Conservation (phyloP, 1,140 invertebrate genomes). For the Cydia amplana region DNA sequence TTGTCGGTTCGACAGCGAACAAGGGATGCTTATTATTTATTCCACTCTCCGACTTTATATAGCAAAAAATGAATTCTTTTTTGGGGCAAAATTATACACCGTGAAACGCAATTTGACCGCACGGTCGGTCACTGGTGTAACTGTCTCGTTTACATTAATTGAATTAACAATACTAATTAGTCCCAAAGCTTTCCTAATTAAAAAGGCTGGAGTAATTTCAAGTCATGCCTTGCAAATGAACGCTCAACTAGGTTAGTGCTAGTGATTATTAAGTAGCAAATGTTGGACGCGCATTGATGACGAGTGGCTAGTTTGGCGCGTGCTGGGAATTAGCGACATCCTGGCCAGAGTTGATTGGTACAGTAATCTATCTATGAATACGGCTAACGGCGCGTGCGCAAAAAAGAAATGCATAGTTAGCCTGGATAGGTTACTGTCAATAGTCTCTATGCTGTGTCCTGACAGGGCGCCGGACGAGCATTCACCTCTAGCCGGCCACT, state of each 20-base stretch:
- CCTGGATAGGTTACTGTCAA: neutral
- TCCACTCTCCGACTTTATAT: slow-evolving; percentile 13
- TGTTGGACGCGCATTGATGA: slow-evolving; percentile 34
- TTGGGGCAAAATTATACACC: slow-evolving; percentile 28
- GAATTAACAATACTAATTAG: slow-evolving; percentile 37
- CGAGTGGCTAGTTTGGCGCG: slow-evolving; percentile 44
- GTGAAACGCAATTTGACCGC: slow-evolving; percentile 22
- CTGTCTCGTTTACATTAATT: slow-evolving; percentile 31
- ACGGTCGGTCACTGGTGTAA: too few relatives aligned
- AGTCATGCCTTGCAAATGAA: slow-evolving; percentile 39
- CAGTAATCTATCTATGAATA: neutral
- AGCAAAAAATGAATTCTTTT: slow-evolving; percentile 3
- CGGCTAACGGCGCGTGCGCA: neutral
- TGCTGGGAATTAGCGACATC: slow-evolving; percentile 71
- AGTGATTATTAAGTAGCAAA: slow-evolving; percentile 36
- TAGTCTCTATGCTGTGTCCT: neutral
- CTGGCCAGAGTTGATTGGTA: slow-evolving; percentile 36
- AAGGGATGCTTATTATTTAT: slow-evolving; percentile 26
- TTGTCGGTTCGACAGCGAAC: slow-evolving; percentile 12
- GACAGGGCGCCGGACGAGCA: slow-evolving; percentile 60
- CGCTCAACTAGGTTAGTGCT: slow-evolving; percentile 33
- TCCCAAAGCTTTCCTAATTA: slow-evolving; percentile 36
- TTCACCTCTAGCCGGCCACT: slow-evolving; percentile 51
- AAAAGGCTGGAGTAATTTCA: slow-evolving; percentile 34
- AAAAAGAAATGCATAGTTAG: neutral